Base-by-base conservation (phyloP, 2,888 invertebrate genomes). In the Drosophila robusta region DNA sequence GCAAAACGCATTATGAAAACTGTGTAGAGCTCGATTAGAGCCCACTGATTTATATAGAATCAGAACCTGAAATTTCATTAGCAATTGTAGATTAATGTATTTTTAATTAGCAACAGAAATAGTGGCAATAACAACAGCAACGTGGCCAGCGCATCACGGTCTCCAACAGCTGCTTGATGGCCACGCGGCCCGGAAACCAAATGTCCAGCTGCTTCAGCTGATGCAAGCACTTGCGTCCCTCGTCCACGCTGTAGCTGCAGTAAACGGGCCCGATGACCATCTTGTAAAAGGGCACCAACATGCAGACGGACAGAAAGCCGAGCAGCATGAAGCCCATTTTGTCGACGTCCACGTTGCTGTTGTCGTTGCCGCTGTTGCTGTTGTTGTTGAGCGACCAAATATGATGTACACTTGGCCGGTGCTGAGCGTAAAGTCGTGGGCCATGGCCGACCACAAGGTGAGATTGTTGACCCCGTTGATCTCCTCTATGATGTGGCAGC, bases 331-430 rank as follows among this genome's bases (percentile, higher is more conserved):
- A 24, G 22, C 42, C 47, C 2, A 54, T 54, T 0, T 18, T 5
- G 2, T 46, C 34, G 6, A 52, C 54, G 3, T 45, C 64, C 2
- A 58, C 44, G 3, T 61, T 47, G 41, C 2, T 50, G 7, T 12
- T 46, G 3, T 5, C 41, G 44, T 36, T 41, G 44, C 46, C 62
- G 26, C 3, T 46, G 11, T 0, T 32, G 1, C 41, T 36, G 36
- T 4, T 54, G 26, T 67, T 9, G 8, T 9, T 3, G 85, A 78
- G 3, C 80, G 78, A 0, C 87, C 87, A 45, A 91, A 84, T 41
- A 90, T 78, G 42, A 91, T 70, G 45, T 88, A 91, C 5, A 91
- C 56, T 56, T 89, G 83, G 61, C 85, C 89, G 16, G 91, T 91
- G 62, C 78, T 86, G 14, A 91, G 66, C 8, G 89, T 79, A 22